Conservation (phyloP, 2,113 vertebrate species). For the Meleagris gallopavo region DNA sequence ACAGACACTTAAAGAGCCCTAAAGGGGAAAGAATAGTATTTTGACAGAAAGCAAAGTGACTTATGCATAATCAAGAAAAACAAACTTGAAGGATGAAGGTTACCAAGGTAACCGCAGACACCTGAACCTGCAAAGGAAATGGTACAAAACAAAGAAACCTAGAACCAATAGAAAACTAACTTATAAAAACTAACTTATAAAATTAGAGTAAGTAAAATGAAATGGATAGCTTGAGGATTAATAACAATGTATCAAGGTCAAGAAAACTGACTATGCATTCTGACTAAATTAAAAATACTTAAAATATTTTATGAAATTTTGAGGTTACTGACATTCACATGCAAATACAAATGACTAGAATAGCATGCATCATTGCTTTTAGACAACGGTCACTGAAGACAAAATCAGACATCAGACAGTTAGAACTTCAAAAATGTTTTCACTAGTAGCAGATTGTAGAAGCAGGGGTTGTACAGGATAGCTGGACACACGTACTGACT, state of each 20-base stretch:
- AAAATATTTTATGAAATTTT: constrained; percentile 71
- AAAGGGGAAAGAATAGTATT: constrained; percentile 78
- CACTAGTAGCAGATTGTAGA: constrained; percentile 85
- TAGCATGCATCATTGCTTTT: constrained; percentile 75
- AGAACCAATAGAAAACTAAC: constrained; percentile 33
- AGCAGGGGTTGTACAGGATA: constrained; percentile 70
- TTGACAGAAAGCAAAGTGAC: constrained; percentile 83
- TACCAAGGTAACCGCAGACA: constrained; percentile 93
- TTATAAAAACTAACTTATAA: constrained; percentile 31
- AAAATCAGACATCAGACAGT: constrained; percentile 71
- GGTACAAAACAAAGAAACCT: constrained; percentile 80
- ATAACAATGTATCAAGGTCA: constrained; percentile 12
- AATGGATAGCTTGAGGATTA: constrained; percentile 76
- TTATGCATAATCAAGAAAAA: constrained; percentile 93
- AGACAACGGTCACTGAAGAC: constrained; percentile 66
- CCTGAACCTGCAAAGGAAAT: constrained; percentile 96
- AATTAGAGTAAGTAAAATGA: constrained; percentile 74
- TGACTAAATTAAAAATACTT: constrained; percentile 47
- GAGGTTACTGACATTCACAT: constrained; percentile 75
- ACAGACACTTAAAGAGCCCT: constrained; percentile 78
- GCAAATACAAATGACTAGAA: constrained; percentile 70
- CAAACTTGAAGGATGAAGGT: constrained; percentile 97
- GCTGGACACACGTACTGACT: constrained; percentile 39
- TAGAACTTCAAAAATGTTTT: constrained; percentile 81
- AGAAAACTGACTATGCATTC: constrained; percentile 36